Evolutionary conservation across 2,797 vertebrate species (phyloP).

Genomic region (Enteromius anoplus): DNA sequence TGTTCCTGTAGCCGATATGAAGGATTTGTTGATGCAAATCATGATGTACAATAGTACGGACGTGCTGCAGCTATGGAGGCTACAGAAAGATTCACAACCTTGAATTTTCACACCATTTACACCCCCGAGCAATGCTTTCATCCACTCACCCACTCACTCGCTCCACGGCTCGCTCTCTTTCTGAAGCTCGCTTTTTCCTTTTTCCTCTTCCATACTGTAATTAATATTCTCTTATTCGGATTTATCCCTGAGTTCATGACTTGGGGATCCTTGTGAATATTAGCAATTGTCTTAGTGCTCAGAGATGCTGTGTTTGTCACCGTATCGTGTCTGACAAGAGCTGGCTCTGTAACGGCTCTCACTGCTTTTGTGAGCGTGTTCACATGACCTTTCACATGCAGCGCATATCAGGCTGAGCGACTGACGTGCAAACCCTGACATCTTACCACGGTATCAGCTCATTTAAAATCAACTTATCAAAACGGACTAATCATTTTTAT

Average conservation of each 20-base stretch:
- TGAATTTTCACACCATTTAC: constrained; percentile 56
- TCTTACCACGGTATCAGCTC: not conserved
- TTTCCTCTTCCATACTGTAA: constrained; percentile 20
- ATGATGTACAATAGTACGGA: constrained; percentile 32
- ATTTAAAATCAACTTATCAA: not conserved
- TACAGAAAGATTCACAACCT: constrained; percentile 54
- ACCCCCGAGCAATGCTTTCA: constrained; percentile 54
- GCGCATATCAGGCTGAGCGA: not conserved
- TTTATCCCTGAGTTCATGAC: constrained; percentile 58
- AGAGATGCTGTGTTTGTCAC: constrained; percentile 4
- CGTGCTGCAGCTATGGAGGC: constrained; percentile 29
- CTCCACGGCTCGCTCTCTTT: constrained; percentile 52
- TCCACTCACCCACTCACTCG: constrained; percentile 62
- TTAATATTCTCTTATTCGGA: constrained; percentile 46
- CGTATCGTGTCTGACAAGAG: not conserved
- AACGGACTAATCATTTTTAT: not conserved
- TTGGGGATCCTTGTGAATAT: constrained; percentile 18
- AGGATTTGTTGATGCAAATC: constrained; percentile 38
- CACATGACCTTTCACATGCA: not conserved
- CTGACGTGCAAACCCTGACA: not conserved
- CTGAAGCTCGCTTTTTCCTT: constrained; percentile 17
- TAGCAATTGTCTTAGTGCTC: not conserved
- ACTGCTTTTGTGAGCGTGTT: not conserved
- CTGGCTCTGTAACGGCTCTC: not conserved
- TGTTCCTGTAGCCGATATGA: constrained; percentile 21